Conservation (phyloP, 30 jellyfish, hydroid and myxozoan genomes). For the Turritopsis dohrnii region DNA sequence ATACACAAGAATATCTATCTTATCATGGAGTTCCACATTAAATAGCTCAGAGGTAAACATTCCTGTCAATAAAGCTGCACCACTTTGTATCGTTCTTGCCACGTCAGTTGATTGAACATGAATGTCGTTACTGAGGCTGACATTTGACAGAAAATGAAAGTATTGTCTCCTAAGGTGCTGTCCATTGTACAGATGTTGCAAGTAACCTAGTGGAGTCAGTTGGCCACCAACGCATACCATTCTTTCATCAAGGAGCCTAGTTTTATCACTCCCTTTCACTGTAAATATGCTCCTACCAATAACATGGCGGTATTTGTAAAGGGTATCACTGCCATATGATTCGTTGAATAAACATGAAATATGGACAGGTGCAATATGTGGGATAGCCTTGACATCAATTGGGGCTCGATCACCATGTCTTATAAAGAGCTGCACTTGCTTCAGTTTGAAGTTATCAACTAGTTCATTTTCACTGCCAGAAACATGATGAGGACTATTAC, state of each 20-base stretch:
- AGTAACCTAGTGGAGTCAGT: constrained; percentile 79
- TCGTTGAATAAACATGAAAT: constrained; percentile 55
- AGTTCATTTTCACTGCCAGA: constrained; percentile 53
- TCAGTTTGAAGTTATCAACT: constrained; percentile 20
- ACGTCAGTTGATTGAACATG: constrained; percentile 64
- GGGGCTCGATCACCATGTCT: constrained; percentile 99
- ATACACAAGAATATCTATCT: constrained; percentile 36
- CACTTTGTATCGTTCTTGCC: constrained; percentile 93
- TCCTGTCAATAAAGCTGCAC: constrained; percentile 77
- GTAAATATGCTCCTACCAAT: constrained; percentile 21
- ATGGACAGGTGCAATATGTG: constrained; percentile 72
- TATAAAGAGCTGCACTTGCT: constrained; percentile 66
- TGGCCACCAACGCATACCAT: constrained; percentile 74
- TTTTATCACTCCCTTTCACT: constrained; percentile 31
- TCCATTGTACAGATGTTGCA: constrained; percentile 78
- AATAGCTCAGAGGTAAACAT: constrained; percentile 38
- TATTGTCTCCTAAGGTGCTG: constrained; percentile 44
- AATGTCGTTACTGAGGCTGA: constrained; percentile 27
- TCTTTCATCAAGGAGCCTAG: constrained; percentile 45
- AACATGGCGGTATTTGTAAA: constrained; percentile 28
- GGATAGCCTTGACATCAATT: constrained; percentile 55
- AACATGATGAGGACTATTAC: constrained; percentile 67
- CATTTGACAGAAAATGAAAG: constrained; percentile 20
- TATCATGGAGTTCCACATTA: not conserved
- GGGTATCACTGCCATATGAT: not conserved